phyloP scores from a whole-genome alignment of 2,888 invertebrate genomes.

The Salpingus planirostris region DNA sequence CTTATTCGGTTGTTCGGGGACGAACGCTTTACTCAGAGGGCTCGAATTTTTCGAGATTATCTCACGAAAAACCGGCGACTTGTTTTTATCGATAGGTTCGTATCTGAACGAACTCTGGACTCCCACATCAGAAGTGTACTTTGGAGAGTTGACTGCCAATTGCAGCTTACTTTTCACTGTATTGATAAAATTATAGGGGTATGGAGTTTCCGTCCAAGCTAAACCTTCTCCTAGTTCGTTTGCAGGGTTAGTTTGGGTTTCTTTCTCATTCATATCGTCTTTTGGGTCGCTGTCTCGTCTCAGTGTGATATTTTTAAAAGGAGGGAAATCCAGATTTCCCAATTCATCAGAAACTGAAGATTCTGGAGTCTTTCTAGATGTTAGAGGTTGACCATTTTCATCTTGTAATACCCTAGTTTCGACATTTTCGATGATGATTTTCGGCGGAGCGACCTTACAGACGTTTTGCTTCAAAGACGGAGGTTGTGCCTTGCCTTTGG shows the following conservation, averaged over 20 bases:
- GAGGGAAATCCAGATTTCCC: no score
- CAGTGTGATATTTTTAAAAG: no score
- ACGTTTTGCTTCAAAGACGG: not conserved
- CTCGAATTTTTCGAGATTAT: constrained; percentile 5
- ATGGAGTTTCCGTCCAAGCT: constrained; percentile 29
- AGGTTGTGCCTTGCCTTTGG: not conserved
- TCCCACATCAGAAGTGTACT: constrained; percentile 22
- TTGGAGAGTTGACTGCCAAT: constrained; percentile 24
- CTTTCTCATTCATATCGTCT: constrained; percentile 5
- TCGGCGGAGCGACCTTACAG: no score
- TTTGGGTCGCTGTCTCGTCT: no score
- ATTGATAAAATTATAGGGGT: constrained; percentile 53
- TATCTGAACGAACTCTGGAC: no score
- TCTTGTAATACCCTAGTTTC: not conserved
- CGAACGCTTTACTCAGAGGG: constrained; percentile 20
- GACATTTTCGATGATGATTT: not conserved
- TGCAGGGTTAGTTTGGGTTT: constrained; percentile 19
- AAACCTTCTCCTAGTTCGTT: no score
- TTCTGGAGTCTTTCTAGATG: not conserved
- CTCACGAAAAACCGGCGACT: constrained; percentile 2
- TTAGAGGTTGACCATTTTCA: not conserved
- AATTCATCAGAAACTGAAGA: no score
- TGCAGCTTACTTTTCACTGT: constrained; percentile 50
- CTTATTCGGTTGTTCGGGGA: constrained; percentile 25
- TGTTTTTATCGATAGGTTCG: constrained; percentile 16